These are phyloP conservation scores for Episyrphus balteatus DNA, from an alignment of 1,140 invertebrate genomes.

Conservation along the genomic window DNA sequence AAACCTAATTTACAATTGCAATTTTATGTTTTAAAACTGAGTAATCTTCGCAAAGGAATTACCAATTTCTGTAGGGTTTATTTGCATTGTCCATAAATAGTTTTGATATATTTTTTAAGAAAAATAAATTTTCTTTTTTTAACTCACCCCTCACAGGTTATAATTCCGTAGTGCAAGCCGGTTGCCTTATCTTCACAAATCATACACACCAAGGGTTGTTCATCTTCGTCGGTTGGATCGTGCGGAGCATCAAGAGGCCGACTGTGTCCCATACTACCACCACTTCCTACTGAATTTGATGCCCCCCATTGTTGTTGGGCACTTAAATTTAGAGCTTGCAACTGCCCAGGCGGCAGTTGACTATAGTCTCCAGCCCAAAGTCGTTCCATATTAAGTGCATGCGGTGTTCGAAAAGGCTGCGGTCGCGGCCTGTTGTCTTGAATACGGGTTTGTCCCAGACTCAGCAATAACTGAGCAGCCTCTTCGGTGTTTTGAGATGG, in stretches of 20 bases:
- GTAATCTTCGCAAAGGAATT: no score
- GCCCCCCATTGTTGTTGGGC: constrained; percentile 39
- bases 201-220: constrained; percentile 94
- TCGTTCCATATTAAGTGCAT: constrained; percentile 75
- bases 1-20: no score
- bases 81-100: no score
- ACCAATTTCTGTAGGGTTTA: no score
- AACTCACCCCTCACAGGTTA: constrained; percentile 86
- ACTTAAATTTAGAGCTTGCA: constrained; percentile 69
- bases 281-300: constrained; percentile 32
- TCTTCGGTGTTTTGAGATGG: constrained; percentile 54
- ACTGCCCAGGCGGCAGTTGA: constrained; percentile 67
- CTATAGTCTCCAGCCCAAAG: constrained; percentile 78
- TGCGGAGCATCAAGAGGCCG: constrained; percentile 47
- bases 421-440: constrained; percentile 34
- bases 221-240: constrained; percentile 67
- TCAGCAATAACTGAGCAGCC: constrained; percentile 69
- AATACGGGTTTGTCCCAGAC: constrained; percentile 54
- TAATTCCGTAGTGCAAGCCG: constrained; percentile 95
- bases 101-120: no score
- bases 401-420: constrained; percentile 34
- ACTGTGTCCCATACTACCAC: constrained; percentile 32
- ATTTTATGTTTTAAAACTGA: no score
- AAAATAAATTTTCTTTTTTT: neutral
- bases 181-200: constrained; percentile 96